A percentile compares a stretch with the other conserved stretches of the same genome.
Conservation (phyloP, 2,113 vertebrate species). For the Halcyon senegalensis region DNA sequence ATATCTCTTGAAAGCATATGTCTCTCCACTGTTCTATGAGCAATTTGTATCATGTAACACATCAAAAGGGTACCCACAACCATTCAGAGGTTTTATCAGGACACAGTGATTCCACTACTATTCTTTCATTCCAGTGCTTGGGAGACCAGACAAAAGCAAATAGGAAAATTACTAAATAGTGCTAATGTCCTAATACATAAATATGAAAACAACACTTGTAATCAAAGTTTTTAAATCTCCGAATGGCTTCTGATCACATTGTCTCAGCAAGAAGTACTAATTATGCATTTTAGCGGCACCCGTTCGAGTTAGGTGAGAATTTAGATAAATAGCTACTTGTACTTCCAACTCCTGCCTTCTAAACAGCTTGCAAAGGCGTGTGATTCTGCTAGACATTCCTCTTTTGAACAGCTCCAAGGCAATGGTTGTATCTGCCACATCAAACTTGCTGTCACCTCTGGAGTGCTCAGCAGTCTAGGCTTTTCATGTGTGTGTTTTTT, state of each 20-base stretch:
- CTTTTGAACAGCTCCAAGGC: neutral
- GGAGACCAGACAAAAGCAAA: neutral
- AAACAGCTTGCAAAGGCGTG: neutral
- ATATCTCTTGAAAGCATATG: neutral
- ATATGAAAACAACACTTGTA: neutral
- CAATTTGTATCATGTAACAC: neutral
- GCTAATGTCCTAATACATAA: neutral
- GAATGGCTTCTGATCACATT: neutral
- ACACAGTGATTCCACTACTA: neutral
- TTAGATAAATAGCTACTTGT: neutral
- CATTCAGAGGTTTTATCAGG: neutral
- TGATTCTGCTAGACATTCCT: neutral
- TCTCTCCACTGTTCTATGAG: neutral
- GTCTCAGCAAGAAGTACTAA: neutral
- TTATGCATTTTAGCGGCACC: neutral
- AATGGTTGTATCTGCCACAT: neutral
- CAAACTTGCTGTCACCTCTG: neutral
- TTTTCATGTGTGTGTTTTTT: neutral
- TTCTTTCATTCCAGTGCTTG: neutral
- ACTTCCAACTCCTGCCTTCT: neutral
- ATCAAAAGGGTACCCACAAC: neutral
- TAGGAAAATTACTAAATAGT: neutral
- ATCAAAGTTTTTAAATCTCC: neutral
- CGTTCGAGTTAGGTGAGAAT: neutral
- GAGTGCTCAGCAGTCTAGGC: neutral